Percentiles rank a stretch among this genome's conserved stretches.
Evolutionary conservation across 53 echinoderm and acorn worm genomes (phyloP).

Genomic region (Henricia sp.): DNA sequence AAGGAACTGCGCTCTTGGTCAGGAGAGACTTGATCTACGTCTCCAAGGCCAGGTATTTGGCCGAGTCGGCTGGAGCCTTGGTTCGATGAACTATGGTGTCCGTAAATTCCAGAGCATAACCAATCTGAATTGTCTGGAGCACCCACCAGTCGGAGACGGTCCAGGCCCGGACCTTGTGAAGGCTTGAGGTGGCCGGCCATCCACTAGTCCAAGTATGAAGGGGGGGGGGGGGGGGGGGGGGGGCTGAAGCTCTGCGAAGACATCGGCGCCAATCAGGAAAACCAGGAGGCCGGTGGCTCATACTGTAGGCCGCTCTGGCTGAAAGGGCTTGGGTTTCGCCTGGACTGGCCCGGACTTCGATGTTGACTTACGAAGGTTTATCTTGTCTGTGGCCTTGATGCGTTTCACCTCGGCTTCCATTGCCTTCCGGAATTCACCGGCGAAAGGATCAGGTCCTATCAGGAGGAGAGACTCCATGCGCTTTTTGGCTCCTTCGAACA

Average conservation of each 20-base stretch:
- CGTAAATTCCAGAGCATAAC: slow-evolving; percentile 13
- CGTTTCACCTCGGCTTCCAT: slow-evolving; percentile 32
- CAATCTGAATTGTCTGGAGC: slow-evolving; percentile 13
- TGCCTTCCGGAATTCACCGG: not conserved
- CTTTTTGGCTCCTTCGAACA: not conserved
- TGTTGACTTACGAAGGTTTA: not conserved
- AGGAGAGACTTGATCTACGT: slow-evolving; percentile 19
- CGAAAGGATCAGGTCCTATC: not conserved
- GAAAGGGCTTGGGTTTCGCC: not conserved
- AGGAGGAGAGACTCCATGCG: not conserved
- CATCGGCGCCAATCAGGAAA: not conserved
- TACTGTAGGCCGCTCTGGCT: not conserved
- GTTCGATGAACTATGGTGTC: not conserved
- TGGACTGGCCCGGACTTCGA: not conserved
- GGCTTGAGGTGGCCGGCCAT: not conserved
- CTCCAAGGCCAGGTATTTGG: not conserved
- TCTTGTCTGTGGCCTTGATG: slow-evolving; percentile 18
- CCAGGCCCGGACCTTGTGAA: slow-evolving; percentile 22
- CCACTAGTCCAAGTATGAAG: not conserved
- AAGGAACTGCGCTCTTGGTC: not conserved
- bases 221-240: no score
- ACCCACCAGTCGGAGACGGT: slow-evolving; percentile 21
- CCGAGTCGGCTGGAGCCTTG: not conserved
- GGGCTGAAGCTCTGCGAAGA: not conserved
- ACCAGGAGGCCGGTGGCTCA: not conserved